These are phyloP conservation scores for Helicolenus hilgendorfi DNA, from an alignment of 2,797 vertebrate species.

Conservation along the genomic window DNA sequence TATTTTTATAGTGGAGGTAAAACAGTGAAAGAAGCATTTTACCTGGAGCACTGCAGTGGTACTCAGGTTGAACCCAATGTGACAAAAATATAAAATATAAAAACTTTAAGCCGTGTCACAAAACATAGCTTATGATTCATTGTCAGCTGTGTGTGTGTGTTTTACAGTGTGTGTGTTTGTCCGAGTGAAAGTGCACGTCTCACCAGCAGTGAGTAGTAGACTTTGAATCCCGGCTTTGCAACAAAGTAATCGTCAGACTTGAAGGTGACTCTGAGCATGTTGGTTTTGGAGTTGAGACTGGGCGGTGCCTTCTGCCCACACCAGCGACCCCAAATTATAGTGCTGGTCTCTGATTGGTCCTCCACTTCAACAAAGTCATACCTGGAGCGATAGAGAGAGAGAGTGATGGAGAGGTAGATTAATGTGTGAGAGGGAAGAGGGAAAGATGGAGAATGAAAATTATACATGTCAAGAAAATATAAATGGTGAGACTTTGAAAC, in stretches of 20 bases:
- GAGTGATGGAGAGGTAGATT: background rate
- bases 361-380: constrained; percentile 99
- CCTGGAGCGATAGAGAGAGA: constrained; percentile 78
- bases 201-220: constrained; percentile 96
- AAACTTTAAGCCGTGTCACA: constrained; percentile 1
- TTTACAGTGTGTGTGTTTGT: background rate
- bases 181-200: constrained; percentile 45
- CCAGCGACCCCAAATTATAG: constrained; percentile 96
- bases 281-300: constrained; percentile 94
- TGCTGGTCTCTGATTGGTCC: constrained; percentile 94
- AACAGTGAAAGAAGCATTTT: constrained; percentile 18
- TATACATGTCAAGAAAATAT: background rate
- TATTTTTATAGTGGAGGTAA: constrained; percentile 37
- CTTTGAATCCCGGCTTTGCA: constrained; percentile 97
- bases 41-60: constrained; percentile 18
- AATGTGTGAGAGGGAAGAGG: background rate
- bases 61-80: constrained; percentile 17
- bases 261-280: constrained; percentile 96
- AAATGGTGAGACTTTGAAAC: background rate
- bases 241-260: constrained; percentile 98
- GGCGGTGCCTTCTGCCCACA: constrained; percentile 95
- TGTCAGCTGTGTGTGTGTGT: background rate
- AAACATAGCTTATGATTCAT: constrained; percentile 21
- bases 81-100: constrained; percentile 17
- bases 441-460: background rate